These are phyloP conservation scores for Ephialtes manifestator DNA, from an alignment of 2,888 invertebrate genomes.

Conservation along the genomic window DNA sequence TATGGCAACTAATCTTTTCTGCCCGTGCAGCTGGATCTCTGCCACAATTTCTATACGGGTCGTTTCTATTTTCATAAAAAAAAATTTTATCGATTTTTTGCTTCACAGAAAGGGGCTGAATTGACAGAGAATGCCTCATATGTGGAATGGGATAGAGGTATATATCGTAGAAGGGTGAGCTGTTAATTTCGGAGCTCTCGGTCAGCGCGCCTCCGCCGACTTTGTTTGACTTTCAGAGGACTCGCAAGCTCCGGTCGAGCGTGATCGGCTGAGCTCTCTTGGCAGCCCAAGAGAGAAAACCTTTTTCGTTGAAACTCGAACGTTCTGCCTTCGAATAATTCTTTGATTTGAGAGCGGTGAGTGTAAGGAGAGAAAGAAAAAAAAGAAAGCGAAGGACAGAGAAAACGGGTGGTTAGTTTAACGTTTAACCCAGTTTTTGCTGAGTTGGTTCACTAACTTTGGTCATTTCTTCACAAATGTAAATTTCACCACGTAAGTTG, in stretches of 20 bases:
- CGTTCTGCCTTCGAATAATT: constrained; percentile 30
- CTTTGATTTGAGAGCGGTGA: constrained; percentile 25
- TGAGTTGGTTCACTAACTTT: not conserved
- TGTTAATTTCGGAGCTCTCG: constrained; percentile 74
- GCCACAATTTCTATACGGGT: too few species aligned
- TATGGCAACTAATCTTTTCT: too few species aligned
- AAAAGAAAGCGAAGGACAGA: not conserved
- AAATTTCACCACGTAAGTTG: not conserved
- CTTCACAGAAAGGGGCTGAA: constrained; percentile 31
- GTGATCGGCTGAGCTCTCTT: constrained; percentile 21
- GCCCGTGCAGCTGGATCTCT: too few species aligned
- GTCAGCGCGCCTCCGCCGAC: constrained; percentile 67
- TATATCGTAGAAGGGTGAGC: constrained; percentile 25
- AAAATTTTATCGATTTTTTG: not conserved
- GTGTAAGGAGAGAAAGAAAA: not conserved
- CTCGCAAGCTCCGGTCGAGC: constrained; percentile 35
- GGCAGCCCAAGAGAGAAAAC: not conserved
- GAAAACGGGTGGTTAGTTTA: not conserved
- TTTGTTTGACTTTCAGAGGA: constrained; percentile 74
- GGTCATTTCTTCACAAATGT: not conserved
- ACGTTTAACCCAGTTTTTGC: constrained; percentile 15
- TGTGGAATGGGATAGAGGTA: not conserved
- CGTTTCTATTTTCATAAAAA: too few species aligned
- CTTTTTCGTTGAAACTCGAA: constrained; percentile 25
- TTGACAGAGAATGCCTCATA: not conserved